Base-by-base conservation (phyloP, 2,888 invertebrate genomes). In the Trisateles emortualis region DNA sequence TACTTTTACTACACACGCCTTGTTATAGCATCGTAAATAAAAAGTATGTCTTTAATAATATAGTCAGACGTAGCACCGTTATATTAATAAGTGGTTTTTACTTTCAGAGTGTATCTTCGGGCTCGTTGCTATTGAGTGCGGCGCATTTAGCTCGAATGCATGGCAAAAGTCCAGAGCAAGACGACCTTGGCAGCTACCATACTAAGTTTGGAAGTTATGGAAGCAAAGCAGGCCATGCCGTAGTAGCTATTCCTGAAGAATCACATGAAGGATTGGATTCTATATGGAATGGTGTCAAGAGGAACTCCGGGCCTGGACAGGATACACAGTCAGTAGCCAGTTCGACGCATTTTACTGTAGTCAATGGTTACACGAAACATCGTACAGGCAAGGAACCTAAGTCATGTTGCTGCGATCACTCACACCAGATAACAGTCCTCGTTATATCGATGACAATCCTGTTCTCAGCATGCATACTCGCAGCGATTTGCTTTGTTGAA, bases 331-430 rank as follows among this genome's bases (percentile, higher is more conserved):
- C 97, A 32, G 93, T 97, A 56, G 97, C 97, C 46, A 97, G 97
- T 88, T 97, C 97, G 58, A 97, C 96, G 78, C 97, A 97, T 86
- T 97, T 97, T 83, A 97, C 97, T 9, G 96, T 97, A 49, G 96
- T 97, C 57, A 97, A 97, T 81, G 96, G 96, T 49, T 94, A 95
- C 72, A 94, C 95, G 48, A 94, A 95, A 74, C 94, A 94, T 59
- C 94, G 95, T 78, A 90, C 94, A 59, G 93, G 92, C 59, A 95
- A 95, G 76, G 94, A 94, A 68, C 90, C 90, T 39, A 94, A 93
- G 74, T 92, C 94, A 40, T 96, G 95, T 78, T 96, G 96, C 83
- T 97, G 96, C 83, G 94, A 95, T 78, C 95, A 95, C 68, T 94
- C 94, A 53, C 96, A 97, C 78, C 96, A 97, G 88, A 94, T 97